A percentile compares a stretch with the other conserved stretches of the same genome.
These are phyloP conservation scores for Leptopilina myrica DNA, from an alignment of 2,888 invertebrate genomes.

Conservation along the genomic window DNA sequence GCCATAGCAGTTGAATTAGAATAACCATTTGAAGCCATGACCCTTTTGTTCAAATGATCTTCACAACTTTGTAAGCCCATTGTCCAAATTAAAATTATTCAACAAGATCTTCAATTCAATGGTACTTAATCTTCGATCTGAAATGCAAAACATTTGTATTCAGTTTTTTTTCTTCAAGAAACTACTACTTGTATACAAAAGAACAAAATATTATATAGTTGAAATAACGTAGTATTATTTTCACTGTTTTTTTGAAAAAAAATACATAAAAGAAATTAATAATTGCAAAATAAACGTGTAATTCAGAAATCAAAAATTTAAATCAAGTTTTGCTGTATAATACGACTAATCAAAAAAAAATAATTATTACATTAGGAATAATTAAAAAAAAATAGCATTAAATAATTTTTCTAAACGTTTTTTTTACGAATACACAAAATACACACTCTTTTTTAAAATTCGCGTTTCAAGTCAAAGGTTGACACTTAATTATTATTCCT, in stretches of 20 bases:
- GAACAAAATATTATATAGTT: background rate
- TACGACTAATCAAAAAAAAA: no score
- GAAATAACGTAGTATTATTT: no score
- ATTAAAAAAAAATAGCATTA: no score
- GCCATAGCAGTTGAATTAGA: slow-evolving; percentile 61
- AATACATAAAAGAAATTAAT: no score
- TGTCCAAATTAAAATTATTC: slow-evolving; percentile 59
- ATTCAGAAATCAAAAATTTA: no score
- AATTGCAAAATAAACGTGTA: no score
- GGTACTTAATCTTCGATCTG: slow-evolving; percentile 55
- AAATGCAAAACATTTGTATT: slow-evolving; percentile 46
- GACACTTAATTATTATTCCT: slow-evolving; percentile 63
- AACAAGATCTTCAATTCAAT: slow-evolving; percentile 46
- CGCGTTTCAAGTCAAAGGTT: slow-evolving; percentile 63
- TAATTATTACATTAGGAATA: no score
- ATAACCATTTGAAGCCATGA: slow-evolving; percentile 74
- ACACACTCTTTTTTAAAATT: slow-evolving; percentile 52
- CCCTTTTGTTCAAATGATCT: slow-evolving; percentile 74
- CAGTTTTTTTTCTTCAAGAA: slow-evolving; percentile 35
- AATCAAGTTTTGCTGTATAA: no score
- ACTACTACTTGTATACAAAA: slow-evolving; percentile 16
- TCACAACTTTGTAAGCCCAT: slow-evolving; percentile 80
- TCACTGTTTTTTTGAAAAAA: no score
- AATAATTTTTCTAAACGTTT: no score
- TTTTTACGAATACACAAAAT: no score